Percentiles rank a stretch among this genome's conserved stretches.
These are phyloP conservation scores for Ophion obscuratus DNA, from an alignment of 2,888 invertebrate species.

Conservation along the genomic window DNA sequence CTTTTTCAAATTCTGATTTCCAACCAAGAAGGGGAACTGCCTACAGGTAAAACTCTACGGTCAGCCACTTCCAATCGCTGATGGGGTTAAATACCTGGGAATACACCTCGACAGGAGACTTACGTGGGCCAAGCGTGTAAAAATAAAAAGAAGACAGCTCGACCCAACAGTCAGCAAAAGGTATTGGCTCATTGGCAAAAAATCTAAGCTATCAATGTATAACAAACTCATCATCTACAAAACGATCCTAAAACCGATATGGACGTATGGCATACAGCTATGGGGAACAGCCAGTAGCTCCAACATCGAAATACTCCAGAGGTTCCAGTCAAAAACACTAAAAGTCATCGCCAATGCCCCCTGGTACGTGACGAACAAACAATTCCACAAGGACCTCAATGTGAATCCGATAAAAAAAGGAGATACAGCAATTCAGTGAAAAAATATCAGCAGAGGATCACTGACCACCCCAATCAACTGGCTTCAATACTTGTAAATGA, in stretches of 20 bases:
- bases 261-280: constrained; percentile 54
- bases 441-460: too few relatives aligned
- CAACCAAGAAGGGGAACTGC: constrained; percentile 58
- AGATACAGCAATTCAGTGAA: constrained; percentile 26
- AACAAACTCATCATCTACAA: constrained; percentile 61
- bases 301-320: too few relatives aligned
- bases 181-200: constrained; percentile 4
- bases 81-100: constrained; percentile 65
- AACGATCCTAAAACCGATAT: constrained; percentile 57
- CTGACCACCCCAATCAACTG: too few relatives aligned
- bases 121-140: constrained; percentile 51
- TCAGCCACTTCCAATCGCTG: constrained; percentile 50
- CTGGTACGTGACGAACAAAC: too few relatives aligned
- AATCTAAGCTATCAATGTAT: not conserved
- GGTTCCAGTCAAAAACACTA: too few relatives aligned
- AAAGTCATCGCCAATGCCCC: constrained; percentile 23
- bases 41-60: constrained; percentile 57
- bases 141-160: constrained; percentile 54
- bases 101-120: constrained; percentile 33
- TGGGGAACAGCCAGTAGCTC: constrained; percentile 46
- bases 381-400: constrained; percentile 14
- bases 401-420: constrained; percentile 26
- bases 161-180: constrained; percentile 30
- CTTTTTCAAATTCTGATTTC: constrained; percentile 44
- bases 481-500: not conserved